Base-by-base conservation (phyloP, 2,113 vertebrate genomes). In the Odontesthes bonariensis region DNA sequence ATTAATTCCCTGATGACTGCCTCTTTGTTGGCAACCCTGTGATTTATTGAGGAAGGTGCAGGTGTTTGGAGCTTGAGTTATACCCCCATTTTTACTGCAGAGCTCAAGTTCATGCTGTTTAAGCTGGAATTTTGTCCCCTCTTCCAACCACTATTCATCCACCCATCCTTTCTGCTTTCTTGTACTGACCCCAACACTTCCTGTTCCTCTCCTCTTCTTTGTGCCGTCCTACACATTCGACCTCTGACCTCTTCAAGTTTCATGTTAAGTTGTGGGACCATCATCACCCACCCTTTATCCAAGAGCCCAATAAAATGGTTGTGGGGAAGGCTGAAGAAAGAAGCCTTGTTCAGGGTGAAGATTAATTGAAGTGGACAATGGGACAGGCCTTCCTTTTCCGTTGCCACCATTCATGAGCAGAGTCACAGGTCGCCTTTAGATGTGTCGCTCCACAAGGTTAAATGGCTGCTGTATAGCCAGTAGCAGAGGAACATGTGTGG, bases 341-440 rank as follows among this genome's bases (percentile, higher is more conserved):
- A 70, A 33, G 84, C 83, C 82, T 91, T 92, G 88, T 92, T 66
- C 71, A 38, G 57, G 22, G 32, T 53, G 80, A 84, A 83, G 82
- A 92, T 83, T 49, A 76, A 89, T 79, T 51, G 77, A 76, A 76
- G 67, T 22, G 57, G 80, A 89, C 84, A 90, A 88, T 71, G 70
- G 77, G 75, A 74, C 77, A 17, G 66, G 44, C 65, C 76, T 67
- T 73, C 76, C 56, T 27, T 38, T 73, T 76, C 67, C 42, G 62
- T 55, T 63, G 49, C 78, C 68, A 75, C 70, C 83, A 86, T 90
- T 88, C 79, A 89, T 40, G 51, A 77, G 42, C 46, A 47, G 65
- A 85, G 86, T 85, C 83, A 86, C 79, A 83, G 86, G 86, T 88
- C 73, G 38, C 9, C 72, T 68, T 89, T 33, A 82, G 90, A 87